Evolutionary conservation across 2,888 invertebrate genomes (phyloP).

Genomic region (Alcis repandata): DNA sequence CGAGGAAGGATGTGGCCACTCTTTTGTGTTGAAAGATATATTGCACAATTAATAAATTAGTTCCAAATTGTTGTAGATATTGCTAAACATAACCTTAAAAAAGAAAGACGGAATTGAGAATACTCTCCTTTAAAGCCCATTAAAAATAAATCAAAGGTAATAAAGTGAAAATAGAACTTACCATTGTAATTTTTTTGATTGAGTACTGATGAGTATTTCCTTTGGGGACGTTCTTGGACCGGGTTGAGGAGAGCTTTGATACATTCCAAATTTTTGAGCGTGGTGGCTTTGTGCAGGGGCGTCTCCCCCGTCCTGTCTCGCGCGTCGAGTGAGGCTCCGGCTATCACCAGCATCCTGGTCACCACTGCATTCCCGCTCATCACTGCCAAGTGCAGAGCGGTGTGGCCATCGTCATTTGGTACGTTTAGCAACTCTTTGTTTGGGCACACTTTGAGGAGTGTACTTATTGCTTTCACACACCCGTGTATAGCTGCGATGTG

Average conservation of each 20-base stretch:
- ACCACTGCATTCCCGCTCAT: constrained; percentile 91
- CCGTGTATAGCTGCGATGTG: constrained; percentile 94
- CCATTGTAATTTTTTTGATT: constrained; percentile 95
- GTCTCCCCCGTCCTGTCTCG: constrained; percentile 94
- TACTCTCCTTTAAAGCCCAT: not conserved
- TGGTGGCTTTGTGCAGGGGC: constrained; percentile 94
- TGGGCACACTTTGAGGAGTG: constrained; percentile 92
- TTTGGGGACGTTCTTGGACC: constrained; percentile 73
- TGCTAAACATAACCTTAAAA: too few relatives aligned
- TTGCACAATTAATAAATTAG: too few relatives aligned
- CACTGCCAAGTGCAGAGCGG: constrained; percentile 95
- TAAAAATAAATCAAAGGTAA: not conserved
- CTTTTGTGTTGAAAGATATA: constrained; percentile 19
- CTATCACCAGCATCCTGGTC: constrained; percentile 91
- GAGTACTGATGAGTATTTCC: constrained; percentile 86
- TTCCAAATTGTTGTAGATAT: too few relatives aligned
- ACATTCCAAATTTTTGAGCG: constrained; percentile 89
- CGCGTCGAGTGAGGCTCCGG: constrained; percentile 90
- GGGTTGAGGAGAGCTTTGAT: constrained; percentile 91
- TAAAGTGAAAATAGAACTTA: constrained; percentile 76
- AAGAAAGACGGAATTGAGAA: too few relatives aligned
- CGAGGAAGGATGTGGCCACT: constrained; percentile 9
- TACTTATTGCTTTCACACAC: constrained; percentile 90
- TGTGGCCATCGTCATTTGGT: constrained; percentile 92
- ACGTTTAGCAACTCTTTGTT: constrained; percentile 92